Percentiles rank a stretch among this genome's conserved stretches.
These are phyloP conservation scores for Notiomystis cincta DNA, from an alignment of 2,113 vertebrate species.

Conservation along the genomic window DNA sequence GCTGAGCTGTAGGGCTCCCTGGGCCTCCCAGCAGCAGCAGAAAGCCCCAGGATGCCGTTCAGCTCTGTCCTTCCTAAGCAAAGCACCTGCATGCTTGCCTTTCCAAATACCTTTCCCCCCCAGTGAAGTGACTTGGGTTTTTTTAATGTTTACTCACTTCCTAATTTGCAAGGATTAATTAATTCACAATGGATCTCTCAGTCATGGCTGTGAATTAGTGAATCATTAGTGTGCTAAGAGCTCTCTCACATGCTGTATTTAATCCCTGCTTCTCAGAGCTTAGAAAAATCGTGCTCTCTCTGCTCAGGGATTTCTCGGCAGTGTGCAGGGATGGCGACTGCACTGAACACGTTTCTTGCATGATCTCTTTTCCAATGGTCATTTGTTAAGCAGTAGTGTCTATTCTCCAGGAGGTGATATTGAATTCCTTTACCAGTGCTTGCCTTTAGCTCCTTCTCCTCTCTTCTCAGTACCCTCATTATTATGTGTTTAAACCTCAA, in stretches of 20 bases:
- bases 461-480: neutral
- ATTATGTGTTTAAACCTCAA: neutral
- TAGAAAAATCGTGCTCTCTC: neutral
- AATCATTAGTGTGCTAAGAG: neutral
- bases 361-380: neutral
- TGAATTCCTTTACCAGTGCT: neutral
- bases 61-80: neutral
- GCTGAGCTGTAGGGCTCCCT: neutral
- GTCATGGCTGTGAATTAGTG: neutral
- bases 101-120: neutral
- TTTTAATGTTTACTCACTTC: neutral
- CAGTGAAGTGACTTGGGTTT: neutral
- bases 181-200: conserved; percentile 8
- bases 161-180: conserved; percentile 21
- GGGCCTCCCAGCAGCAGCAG: neutral
- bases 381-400: neutral
- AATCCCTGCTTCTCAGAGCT: neutral
- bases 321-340: no score
- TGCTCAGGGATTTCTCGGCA: neutral
- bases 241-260: neutral
- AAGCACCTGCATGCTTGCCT: neutral
- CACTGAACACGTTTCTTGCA: neutral
- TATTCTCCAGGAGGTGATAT: neutral
- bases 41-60: neutral
- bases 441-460: neutral